These are phyloP conservation scores for Seriola rivoliana DNA, from an alignment of 2,113 vertebrate species.

Conservation along the genomic window DNA sequence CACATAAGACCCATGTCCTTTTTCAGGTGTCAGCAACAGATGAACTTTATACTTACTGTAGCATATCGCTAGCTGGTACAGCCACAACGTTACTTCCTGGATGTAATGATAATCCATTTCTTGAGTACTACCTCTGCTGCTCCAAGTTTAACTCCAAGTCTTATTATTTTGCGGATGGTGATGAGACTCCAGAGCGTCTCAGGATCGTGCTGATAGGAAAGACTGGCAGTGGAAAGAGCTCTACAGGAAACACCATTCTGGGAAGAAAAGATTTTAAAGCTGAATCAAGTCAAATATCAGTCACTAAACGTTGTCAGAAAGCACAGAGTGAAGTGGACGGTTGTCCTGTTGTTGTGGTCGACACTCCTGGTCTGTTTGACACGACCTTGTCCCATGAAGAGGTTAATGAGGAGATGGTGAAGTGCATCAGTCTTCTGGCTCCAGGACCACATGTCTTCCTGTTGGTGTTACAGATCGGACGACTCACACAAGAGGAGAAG, in stretches of 20 bases:
- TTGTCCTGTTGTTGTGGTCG: slow-evolving; percentile 24
- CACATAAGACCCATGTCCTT: too few species aligned
- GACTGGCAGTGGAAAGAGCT: slow-evolving; percentile 47
- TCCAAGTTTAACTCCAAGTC: too few species aligned
- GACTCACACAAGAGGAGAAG: slow-evolving; percentile 43
- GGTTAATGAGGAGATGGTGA: slow-evolving; percentile 20
- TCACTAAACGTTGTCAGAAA: slow-evolving; percentile 37
- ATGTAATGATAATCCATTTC: too few species aligned
- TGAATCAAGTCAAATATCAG: not conserved
- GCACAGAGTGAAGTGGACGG: not conserved
- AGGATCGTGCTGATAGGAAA: slow-evolving; percentile 50
- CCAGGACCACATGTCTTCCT: slow-evolving; percentile 58
- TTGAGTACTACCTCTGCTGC: too few species aligned
- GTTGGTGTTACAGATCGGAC: slow-evolving; percentile 31
- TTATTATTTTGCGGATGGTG: not conserved
- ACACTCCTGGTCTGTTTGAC: slow-evolving; percentile 46
- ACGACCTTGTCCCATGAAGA: not conserved
- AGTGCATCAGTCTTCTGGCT: slow-evolving; percentile 34
- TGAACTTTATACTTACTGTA: too few species aligned
- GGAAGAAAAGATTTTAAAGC: not conserved
- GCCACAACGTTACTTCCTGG: too few species aligned
- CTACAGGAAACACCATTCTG: slow-evolving; percentile 39
- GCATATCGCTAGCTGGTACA: too few species aligned
- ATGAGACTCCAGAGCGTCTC: slow-evolving; percentile 9
- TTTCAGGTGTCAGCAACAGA: too few species aligned